Evolutionary conservation across 2,797 vertebrate species (phyloP), one percentile per base, ranked within the genome.

Genomic region (Squalus acanthias): DNA sequence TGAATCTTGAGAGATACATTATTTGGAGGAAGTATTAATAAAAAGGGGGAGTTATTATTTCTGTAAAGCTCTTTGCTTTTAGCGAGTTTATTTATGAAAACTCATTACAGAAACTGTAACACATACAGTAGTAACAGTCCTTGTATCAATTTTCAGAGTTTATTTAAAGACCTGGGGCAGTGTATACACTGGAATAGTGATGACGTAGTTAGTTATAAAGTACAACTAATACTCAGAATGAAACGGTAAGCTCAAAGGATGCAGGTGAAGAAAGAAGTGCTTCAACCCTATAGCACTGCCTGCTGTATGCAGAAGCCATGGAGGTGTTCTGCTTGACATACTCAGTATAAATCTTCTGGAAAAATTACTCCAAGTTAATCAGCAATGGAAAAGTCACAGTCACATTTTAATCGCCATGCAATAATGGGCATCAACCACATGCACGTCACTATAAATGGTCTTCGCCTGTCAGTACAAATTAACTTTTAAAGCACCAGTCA

Each of bases 91-190:
- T 74, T 53, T 33, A 74, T 74, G 26, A 95, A 95, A 53, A 76
- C 26, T 57, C 50, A 57, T 74, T 1, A 57, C 29, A 57, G 46
- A 74, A 29, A 7, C 50, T 26, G 53, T 33, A 79, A 33, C 53
- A 63, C 24, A 20, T 74, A 76, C 69, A 76, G 26, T 29, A 74
- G 26, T 74, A 76, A 60, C 91, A 39, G 13, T 60, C 69, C 24
- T 53, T 95, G 50, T 1, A 74, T 20, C 50, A 95, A 74, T 53
- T 95, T 74, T 76, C 70, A 57, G 94, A 95, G 91, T 95, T 95
- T 76, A 95, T 95, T 95, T 76, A 95, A 95, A 95, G 53, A 95
- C 26, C 46, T 57, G 50, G 50, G 50, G 24, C 33, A 29, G 7
- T 95, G 94, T 53, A 67, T 46, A 76, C 94, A 72, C 26, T 74